phyloP scores from a whole-genome alignment of 2,888 invertebrate species.

The Himalopsyche kuldschensis region DNA sequence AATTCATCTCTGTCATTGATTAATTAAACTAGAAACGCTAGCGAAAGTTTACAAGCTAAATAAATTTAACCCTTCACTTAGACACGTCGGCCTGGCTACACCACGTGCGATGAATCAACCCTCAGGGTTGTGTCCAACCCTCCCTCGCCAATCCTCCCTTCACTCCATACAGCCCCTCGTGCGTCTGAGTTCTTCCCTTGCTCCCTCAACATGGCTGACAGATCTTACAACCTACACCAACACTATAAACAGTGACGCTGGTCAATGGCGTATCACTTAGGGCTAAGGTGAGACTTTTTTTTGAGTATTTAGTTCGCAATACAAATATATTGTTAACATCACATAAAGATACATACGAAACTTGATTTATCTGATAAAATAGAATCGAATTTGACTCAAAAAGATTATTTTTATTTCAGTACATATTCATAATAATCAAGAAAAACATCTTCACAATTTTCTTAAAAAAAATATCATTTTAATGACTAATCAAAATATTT shows the following conservation, averaged over 20 bases:
- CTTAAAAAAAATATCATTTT: too few species aligned
- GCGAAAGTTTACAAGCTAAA: neutral
- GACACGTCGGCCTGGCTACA: neutral
- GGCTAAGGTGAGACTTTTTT: too few species aligned
- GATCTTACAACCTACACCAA: neutral
- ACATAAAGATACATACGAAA: too few species aligned
- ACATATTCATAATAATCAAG: too few species aligned
- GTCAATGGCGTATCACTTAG: neutral
- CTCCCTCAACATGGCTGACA: slow-evolving; percentile 27
- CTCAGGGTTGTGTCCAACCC: slow-evolving; percentile 15
- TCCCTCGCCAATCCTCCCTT: slow-evolving; percentile 11
- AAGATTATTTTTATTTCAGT: too few species aligned
- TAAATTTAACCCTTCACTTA: slow-evolving; percentile 16
- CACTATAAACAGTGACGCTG: neutral
- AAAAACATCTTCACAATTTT: too few species aligned
- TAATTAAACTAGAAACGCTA: neutral
- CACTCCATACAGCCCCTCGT: slow-evolving; percentile 6
- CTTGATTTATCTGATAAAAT: too few species aligned
- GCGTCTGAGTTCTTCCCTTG: neutral
- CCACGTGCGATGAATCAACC: slow-evolving; percentile 14
- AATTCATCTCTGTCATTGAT: too few species aligned
- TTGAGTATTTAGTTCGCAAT: too few species aligned
- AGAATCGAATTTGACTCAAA: too few species aligned
- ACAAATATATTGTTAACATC: too few species aligned
- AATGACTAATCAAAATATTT: too few species aligned